phyloP scores from a whole-genome alignment of 2,113 vertebrate species.

The Callospermophilus lateralis region DNA sequence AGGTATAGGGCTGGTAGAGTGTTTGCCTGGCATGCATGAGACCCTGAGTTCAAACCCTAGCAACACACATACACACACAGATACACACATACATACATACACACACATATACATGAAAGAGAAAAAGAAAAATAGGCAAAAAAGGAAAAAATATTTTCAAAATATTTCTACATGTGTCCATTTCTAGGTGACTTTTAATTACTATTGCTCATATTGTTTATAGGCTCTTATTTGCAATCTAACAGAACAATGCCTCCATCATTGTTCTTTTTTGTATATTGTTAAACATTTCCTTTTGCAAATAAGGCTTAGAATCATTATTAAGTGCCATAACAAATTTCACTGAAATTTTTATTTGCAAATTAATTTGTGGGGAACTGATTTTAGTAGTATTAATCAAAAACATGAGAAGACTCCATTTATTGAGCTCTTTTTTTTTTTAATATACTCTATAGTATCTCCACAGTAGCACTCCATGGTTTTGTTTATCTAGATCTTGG shows the following conservation, averaged over 20 bases:
- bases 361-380: conserved; percentile 1
- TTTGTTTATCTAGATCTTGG: neutral
- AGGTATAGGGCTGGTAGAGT: too few relatives aligned
- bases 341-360: neutral
- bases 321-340: neutral
- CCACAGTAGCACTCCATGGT: neutral
- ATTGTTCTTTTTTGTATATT: neutral
- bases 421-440: neutral
- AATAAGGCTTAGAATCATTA: neutral
- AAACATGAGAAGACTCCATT: neutral
- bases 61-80: too few relatives aligned
- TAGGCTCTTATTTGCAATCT: neutral
- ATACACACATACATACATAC: too few relatives aligned
- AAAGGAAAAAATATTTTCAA: too few relatives aligned
- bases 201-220: neutral
- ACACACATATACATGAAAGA: too few relatives aligned
- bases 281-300: conserved; percentile 21
- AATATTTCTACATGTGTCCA: neutral
- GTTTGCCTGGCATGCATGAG: too few relatives aligned
- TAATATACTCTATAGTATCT: neutral
- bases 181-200: neutral
- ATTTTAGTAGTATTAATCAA: conserved; percentile 13
- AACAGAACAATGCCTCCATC: neutral
- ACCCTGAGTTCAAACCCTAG: too few relatives aligned
- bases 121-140: too few relatives aligned